Evolutionary conservation across 2,797 vertebrate genomes (phyloP).

Genomic region (Channa striata): DNA sequence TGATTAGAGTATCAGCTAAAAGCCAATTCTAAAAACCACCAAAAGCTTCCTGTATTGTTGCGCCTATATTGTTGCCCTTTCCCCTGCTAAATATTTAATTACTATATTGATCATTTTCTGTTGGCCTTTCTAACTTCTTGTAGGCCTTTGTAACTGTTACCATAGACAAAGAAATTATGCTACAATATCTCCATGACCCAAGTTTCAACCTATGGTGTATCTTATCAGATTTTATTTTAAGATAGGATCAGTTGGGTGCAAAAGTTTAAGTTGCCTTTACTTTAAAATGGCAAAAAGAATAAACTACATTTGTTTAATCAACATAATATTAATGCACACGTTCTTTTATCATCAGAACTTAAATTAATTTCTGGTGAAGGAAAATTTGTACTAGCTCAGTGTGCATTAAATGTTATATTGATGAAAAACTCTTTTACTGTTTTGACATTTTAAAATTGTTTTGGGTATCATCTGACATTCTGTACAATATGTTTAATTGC

Average conservation of each 20-base stretch:
- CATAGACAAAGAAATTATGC: conserved; percentile 4
- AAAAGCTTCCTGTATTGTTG: conserved; percentile 23
- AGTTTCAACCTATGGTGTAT: not conserved
- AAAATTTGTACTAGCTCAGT: no score
- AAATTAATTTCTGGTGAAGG: no score
- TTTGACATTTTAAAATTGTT: not conserved
- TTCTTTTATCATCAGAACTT: no score
- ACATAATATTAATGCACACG: no score
- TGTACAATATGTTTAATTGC: not conserved
- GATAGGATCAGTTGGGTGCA: not conserved
- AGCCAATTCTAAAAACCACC: conserved; percentile 42
- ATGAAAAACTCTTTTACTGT: not conserved
- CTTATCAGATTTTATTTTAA: not conserved
- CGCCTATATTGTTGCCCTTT: conserved; percentile 3
- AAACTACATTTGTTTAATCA: no score
- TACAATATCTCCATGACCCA: not conserved
- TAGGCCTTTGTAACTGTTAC: conserved; percentile 14
- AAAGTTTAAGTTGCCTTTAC: no score
- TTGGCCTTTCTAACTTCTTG: conserved; percentile 10
- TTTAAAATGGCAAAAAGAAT: no score
- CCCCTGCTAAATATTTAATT: conserved; percentile 26
- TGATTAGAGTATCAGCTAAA: conserved; percentile 44
- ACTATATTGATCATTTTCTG: conserved; percentile 42
- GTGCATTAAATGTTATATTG: no score
- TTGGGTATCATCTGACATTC: not conserved